phyloP scores from a whole-genome alignment of 2,888 invertebrate genomes.

The Nomada goodeniana region DNA sequence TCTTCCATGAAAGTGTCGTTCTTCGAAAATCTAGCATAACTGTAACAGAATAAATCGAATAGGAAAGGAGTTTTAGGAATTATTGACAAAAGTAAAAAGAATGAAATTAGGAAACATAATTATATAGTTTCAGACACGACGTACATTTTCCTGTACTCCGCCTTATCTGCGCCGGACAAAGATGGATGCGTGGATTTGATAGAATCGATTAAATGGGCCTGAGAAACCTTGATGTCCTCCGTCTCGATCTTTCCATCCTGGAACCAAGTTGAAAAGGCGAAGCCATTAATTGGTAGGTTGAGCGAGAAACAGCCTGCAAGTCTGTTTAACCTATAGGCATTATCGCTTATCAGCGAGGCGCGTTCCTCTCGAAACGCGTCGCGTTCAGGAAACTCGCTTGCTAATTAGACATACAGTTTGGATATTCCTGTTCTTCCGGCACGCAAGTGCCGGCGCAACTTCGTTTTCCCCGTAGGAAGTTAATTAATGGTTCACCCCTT shows the following conservation, averaged over 20 bases:
- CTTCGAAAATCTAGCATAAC: conserved; percentile 88
- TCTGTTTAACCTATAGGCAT: conserved; percentile 46
- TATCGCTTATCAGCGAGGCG: conserved; percentile 66
- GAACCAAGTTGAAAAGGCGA: conserved; percentile 20
- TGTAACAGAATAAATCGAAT: conserved; percentile 73
- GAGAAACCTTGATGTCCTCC: conserved; percentile 83
- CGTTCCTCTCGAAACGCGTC: conserved; percentile 46
- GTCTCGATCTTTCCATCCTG: conserved; percentile 56
- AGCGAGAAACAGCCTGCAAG: conserved; percentile 34
- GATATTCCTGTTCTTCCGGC: conserved; percentile 73
- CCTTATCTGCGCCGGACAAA: conserved; percentile 88
- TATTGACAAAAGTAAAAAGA: too few relatives aligned
- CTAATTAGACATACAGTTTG: conserved; percentile 74
- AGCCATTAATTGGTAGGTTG: conserved; percentile 58
- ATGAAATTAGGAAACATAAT: too few relatives aligned
- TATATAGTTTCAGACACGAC: conserved; percentile 76
- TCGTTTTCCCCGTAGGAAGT: conserved; percentile 70
- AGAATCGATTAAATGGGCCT: conserved; percentile 88
- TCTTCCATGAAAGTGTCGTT: conserved; percentile 86
- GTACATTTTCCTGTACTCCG: conserved; percentile 92
- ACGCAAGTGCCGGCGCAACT: conserved; percentile 68
- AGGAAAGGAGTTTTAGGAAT: not conserved
- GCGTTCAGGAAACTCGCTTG: conserved; percentile 69
- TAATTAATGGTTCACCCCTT: conserved; percentile 66
- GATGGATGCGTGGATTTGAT: conserved; percentile 91